Evolutionary conservation across 53 echinoderm and acorn worm species (phyloP).

Genomic region (Astropecten irregularis): DNA sequence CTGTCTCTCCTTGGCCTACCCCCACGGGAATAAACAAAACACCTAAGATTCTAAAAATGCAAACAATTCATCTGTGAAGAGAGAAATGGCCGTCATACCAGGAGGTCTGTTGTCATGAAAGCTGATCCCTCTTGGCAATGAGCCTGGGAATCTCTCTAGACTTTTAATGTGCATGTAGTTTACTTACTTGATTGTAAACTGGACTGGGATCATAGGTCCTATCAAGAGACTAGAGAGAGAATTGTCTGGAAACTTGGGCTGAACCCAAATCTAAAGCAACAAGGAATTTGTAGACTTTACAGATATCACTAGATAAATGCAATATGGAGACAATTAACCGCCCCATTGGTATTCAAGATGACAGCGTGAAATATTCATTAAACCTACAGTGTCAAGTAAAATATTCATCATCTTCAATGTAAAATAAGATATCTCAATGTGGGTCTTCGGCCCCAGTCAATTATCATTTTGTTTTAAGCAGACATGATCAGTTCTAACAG

Average conservation of each 20-base stretch:
- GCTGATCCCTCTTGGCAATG: conserved; percentile 23
- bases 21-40: conserved; percentile 1
- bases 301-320: neutral
- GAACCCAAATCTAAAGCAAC: neutral
- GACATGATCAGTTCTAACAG: too few species aligned
- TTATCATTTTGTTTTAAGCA: too few species aligned
- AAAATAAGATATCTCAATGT: too few species aligned
- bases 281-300: neutral
- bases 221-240: neutral
- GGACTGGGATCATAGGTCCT: neutral
- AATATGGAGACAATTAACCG: neutral
- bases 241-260: neutral
- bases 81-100: neutral
- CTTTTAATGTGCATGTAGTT: neutral
- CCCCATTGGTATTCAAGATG: too few species aligned
- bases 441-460: too few species aligned
- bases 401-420: too few species aligned
- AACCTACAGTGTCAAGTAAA: too few species aligned
- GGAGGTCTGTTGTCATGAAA: conserved; percentile 30
- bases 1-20: neutral
- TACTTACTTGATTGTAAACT: neutral
- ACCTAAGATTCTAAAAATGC: conserved; percentile 23
- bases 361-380: too few species aligned
- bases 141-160: conserved; percentile 10
- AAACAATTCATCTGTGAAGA: neutral